These are phyloP conservation scores for Actinostola sp. DNA, from an alignment of 92 coral and sea anemone species.

Conservation along the genomic window DNA sequence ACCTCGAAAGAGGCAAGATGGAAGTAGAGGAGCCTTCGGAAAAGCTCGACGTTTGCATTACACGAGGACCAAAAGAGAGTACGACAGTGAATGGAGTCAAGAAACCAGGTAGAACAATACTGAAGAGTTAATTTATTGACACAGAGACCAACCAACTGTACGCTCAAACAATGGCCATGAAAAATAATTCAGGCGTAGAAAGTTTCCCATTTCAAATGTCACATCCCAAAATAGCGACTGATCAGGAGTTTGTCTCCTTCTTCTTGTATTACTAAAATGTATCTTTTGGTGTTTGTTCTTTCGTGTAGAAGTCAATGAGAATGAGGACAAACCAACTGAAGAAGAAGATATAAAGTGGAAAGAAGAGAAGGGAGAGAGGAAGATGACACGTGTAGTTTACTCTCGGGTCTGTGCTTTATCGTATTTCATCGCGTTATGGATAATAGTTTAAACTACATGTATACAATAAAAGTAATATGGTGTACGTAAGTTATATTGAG, in stretches of 20 bases:
- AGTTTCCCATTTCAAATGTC: conserved; percentile 30
- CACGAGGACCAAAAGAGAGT: conserved; percentile 38
- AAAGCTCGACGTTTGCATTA: conserved; percentile 3
- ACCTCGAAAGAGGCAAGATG: conserved; percentile 50
- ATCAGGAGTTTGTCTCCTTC: conserved; percentile 15
- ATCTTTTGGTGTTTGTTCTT: not conserved
- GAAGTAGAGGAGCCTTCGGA: conserved; percentile 53
- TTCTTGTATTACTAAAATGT: not conserved
- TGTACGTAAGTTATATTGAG: no score
- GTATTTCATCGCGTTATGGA: no score
- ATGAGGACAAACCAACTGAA: conserved; percentile 17
- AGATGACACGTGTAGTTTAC: conserved; percentile 72
- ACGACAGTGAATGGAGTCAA: conserved; percentile 8
- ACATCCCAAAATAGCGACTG: conserved; percentile 48
- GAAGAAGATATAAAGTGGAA: conserved; percentile 26
- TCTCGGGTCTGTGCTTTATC: conserved; percentile 38
- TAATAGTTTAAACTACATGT: not conserved
- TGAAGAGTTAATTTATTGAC: not conserved
- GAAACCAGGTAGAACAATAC: conserved; percentile 19
- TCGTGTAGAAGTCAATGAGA: conserved; percentile 10
- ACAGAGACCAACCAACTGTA: not conserved
- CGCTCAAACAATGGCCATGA: not conserved
- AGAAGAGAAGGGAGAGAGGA: conserved; percentile 15
- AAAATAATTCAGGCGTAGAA: not conserved
- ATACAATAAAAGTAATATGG: no score